phyloP scores from a whole-genome alignment of 2,888 invertebrate genomes.

The Patella pellucida region DNA sequence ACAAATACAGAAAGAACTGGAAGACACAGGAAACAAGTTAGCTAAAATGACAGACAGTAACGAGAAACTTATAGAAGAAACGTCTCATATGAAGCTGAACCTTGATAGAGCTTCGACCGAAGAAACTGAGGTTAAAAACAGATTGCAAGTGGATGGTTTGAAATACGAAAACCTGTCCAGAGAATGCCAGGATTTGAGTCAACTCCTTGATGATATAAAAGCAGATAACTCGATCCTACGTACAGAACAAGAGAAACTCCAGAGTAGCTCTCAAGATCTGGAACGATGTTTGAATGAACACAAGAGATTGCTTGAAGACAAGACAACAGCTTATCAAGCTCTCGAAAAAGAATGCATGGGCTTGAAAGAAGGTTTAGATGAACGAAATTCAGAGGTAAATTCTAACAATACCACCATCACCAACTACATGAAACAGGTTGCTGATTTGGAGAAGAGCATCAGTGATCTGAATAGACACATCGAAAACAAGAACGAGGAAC shows the following conservation, averaged over 20 bases:
- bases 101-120: constrained; percentile 28
- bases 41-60: constrained; percentile 24
- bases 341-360: constrained; percentile 25
- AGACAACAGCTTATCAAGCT: constrained; percentile 8
- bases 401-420: constrained; percentile 9
- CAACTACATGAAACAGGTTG: constrained; percentile 21
- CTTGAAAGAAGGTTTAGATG: constrained; percentile 28
- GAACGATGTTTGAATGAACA: constrained; percentile 15
- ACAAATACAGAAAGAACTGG: constrained; percentile 24
- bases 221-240: neutral
- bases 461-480: constrained; percentile 26
- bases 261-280: neutral
- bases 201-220: constrained; percentile 22
- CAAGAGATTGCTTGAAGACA: constrained; percentile 13
- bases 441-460: constrained; percentile 18
- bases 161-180: constrained; percentile 17
- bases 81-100: constrained; percentile 22
- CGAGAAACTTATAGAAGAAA: constrained; percentile 15
- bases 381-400: constrained; percentile 12
- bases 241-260: neutral
- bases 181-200: constrained; percentile 29
- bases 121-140: constrained; percentile 9
- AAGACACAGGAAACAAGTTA: constrained; percentile 20
- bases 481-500: constrained; percentile 25
- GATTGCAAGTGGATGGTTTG: constrained; percentile 23